Base-by-base conservation (phyloP, 2,797 vertebrate genomes). In the Cuculus canorus region DNA sequence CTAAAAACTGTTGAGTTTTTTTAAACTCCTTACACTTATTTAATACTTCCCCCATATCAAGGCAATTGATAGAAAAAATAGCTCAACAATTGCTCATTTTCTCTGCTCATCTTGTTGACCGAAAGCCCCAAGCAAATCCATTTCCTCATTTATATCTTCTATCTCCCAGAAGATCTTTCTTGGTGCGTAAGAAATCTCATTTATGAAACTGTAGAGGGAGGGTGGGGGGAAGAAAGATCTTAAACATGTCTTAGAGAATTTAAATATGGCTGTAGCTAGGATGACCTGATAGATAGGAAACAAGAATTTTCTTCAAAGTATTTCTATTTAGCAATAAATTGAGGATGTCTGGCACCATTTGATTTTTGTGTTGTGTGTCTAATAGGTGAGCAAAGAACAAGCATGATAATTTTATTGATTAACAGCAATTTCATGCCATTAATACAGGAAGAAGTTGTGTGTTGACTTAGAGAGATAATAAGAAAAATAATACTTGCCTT, bases 91-190 rank as follows among this genome's bases (percentile, higher is more conserved):
- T 60, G 33, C 41, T 92, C 64, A 39, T 95, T 95, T 93, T 91
- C 78, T 92, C 45, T 90, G 68, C 39, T 96, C 59, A 69, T 92
- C 28, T 79, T 73, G 30, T 70, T 82, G 47, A 53, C 43, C 77
- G 57, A 68, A 94, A 71, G 37, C 83, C 77, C 80, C 82, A 86
- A 75, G 79, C 60, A 23, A 93, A 96, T 82, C 76, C n/a, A 37
- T 73, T 86, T 28, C 79, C 79, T 95, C 78, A 69, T 96, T 92
- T 95, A 56, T 89, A 66, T 83, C 73, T 75, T n/a, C 75, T 89
- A 33, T 92, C 86, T 93, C 86, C 81, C 3, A 3, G 77, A 80
- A 82, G 52, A 77, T 82, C 86, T 82, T 90, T 64, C 45, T 30
- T 45, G 37, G 32, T 61, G 75, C 54, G 81, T 92, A 77, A 94